phyloP scores from a whole-genome alignment of 1,140 invertebrate species.

The Pseudomyrmex pallidus region DNA sequence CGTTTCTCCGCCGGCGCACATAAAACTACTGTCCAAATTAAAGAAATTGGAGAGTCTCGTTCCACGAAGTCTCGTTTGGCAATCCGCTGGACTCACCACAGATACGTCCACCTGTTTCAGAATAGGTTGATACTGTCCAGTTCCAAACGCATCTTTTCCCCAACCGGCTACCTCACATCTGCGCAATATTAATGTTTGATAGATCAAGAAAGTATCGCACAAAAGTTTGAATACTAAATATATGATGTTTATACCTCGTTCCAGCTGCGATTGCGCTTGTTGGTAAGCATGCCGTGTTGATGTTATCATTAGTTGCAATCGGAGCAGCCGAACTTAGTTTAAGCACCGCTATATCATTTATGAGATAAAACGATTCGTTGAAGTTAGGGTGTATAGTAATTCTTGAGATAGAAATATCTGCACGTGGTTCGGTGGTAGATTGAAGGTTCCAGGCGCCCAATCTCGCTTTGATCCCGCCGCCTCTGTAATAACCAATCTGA shows the following conservation, averaged over 20 bases:
- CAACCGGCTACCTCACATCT: conserved; percentile 93
- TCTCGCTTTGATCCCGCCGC: conserved; percentile 86
- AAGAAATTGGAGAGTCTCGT: conserved; percentile 89
- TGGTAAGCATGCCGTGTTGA: conserved; percentile 90
- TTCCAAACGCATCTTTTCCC: conserved; percentile 91
- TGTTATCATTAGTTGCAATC: conserved; percentile 87
- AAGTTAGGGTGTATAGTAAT: conserved; percentile 88
- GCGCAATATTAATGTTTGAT: conserved; percentile 39
- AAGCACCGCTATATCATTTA: conserved; percentile 90
- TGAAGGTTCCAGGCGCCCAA: conserved; percentile 90
- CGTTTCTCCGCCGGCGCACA: conserved; percentile 91
- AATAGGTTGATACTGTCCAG: conserved; percentile 88
- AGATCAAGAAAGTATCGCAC: background rate
- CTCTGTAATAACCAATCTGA: conserved; percentile 68
- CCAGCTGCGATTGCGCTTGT: conserved; percentile 84
- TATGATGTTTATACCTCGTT: conserved; percentile 83
- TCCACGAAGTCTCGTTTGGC: conserved; percentile 87
- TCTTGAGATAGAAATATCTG: conserved; percentile 86
- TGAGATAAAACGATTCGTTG: conserved; percentile 87
- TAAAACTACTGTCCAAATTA: conserved; percentile 88
- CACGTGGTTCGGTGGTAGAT: conserved; percentile 86
- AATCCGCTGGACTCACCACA: conserved; percentile 87
- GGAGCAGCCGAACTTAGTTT: conserved; percentile 87
- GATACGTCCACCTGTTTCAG: conserved; percentile 90
- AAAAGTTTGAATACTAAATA: background rate